A percentile compares a stretch with the other conserved stretches of the same genome.
These are phyloP conservation scores for Hirtodrosophila trivittata DNA, from an alignment of 2,888 invertebrate species.

Conservation along the genomic window DNA sequence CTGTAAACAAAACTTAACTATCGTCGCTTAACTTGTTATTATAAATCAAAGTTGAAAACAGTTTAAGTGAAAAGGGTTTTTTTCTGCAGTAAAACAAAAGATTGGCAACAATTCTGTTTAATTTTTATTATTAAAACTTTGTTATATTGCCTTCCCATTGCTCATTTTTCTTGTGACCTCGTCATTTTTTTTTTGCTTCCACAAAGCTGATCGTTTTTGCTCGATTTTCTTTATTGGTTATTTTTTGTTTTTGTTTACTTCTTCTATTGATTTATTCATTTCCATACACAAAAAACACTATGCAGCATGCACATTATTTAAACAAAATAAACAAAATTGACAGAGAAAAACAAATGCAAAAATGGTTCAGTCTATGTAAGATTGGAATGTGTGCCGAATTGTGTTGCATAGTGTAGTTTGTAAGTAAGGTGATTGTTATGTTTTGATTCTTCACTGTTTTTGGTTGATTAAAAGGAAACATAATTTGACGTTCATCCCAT, in stretches of 20 bases:
- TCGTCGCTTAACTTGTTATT: too few relatives aligned
- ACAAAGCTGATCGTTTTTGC: constrained; percentile 22
- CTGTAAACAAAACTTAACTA: too few relatives aligned
- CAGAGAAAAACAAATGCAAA: too few relatives aligned
- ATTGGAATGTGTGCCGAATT: not conserved
- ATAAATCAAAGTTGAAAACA: too few relatives aligned
- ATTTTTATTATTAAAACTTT: constrained; percentile 73
- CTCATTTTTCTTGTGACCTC: constrained; percentile 59
- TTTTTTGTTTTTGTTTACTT: constrained; percentile 45
- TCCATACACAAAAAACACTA: constrained; percentile 42
- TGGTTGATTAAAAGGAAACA: constrained; percentile 25
- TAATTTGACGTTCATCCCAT: constrained; percentile 18
- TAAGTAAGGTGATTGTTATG: constrained; percentile 2
- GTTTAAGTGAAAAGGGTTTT: too few relatives aligned
- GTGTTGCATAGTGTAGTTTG: constrained; percentile 49
- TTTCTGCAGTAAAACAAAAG: constrained; percentile 20
- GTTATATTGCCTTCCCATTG: constrained; percentile 73
- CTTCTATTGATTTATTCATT: constrained; percentile 42
- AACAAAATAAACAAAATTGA: constrained; percentile 14
- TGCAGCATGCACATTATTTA: constrained; percentile 23
- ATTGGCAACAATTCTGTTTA: constrained; percentile 53
- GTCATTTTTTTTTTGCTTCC: too few relatives aligned
- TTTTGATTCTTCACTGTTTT: constrained; percentile 4
- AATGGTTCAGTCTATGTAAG: too few relatives aligned
- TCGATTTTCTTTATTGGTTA: constrained; percentile 9